Base-by-base conservation (phyloP, 1,140 invertebrate genomes). In the Lasaia peninsularis region DNA sequence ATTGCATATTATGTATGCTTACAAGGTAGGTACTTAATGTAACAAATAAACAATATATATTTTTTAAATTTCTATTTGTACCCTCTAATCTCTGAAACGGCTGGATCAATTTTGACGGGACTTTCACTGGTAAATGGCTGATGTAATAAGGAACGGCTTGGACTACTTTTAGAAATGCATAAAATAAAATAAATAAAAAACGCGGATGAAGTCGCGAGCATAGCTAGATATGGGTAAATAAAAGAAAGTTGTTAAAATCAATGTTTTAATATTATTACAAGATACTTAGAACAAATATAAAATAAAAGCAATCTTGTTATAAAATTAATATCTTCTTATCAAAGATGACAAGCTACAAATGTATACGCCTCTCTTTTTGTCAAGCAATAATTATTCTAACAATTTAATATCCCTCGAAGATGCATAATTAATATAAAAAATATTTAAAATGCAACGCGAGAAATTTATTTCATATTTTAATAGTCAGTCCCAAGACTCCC, bases 261-360 rank as follows among this genome's bases (percentile, higher is more conserved):
- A 64, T 74, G 61, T 62, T 81, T 74, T 77, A 75, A 69, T 78
- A 72, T 64, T 71, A 73, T 64, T 71, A 73, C 65, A 69, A 66
- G 71, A 69, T 75, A 66, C 69, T 75, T 79, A 79, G 63, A 77
- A 80, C 69, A 77, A 74, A 74, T 80, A 80, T 50, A 78, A 77
- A 75, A 78, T 75, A 73, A 75, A 71, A 80, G 75, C 75, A 65
- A 79, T 73, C 68, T 71, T 69, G 64, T 66, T 71, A 78, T 72
- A 78, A 73, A 73, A 67, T 69, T 65, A 71, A 69, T 65, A 67
- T 70, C 49, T 63, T 62, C 51, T 49, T 66, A 71, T 67, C 57
- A 73, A 73, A 67, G 58, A 51, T 35, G 52, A 69, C 60, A 68
- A 58, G 56, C 31, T 28, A 28, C 24, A 28, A 28, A 28, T 28